Base-by-base conservation (phyloP, 2,888 invertebrate genomes). In the Luffia ferchaultella region DNA sequence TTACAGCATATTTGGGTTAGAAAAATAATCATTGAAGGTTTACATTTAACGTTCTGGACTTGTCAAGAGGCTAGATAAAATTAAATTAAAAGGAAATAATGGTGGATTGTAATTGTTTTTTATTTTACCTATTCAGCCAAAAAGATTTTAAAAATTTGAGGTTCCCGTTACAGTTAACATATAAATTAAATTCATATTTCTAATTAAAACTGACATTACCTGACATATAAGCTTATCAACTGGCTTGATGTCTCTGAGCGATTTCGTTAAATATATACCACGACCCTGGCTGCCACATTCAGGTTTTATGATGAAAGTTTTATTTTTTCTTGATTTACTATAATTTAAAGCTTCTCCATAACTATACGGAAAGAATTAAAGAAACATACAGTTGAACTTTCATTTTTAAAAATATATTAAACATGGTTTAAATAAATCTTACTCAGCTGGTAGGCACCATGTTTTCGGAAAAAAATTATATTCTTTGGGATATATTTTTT, bases 401-500 rank as follows among this genome's bases (percentile, higher is more conserved):
- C n/a, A n/a, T n/a, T n/a, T n/a, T n/a, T 17, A 53, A 45, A 18
- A 45, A 16, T n/a, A 18, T 15, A 17, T 16, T 17, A 30, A 30
- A 30, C 3, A 30, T 30, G 3, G 30, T 30, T 52, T 48, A 44
- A 46, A 49, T 16, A 51, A 43, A 46, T 84, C 89, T 87, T 80
- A 93, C 93, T 96, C 95, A 17, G 95, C 92, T 19, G 97, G 96
- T 57, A 97, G 87, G 71, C 95, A 93, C 96, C 96, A 97, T 7
- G 96, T 95, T 79, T 93, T 94, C 1, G 97, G 96, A 69, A 95
- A 96, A 68, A 96, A 93, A 65, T 92, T 93, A 70, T 96, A 97
- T 56, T 96, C 96, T 60, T 90, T 90, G 0, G 96, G 95, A 72
- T 93, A 96, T 51, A 93, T 80, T 72, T 93, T 91, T 54, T 90